phyloP scores from a whole-genome alignment of 1,140 invertebrate genomes.

The Euwallacea fornicatus region DNA sequence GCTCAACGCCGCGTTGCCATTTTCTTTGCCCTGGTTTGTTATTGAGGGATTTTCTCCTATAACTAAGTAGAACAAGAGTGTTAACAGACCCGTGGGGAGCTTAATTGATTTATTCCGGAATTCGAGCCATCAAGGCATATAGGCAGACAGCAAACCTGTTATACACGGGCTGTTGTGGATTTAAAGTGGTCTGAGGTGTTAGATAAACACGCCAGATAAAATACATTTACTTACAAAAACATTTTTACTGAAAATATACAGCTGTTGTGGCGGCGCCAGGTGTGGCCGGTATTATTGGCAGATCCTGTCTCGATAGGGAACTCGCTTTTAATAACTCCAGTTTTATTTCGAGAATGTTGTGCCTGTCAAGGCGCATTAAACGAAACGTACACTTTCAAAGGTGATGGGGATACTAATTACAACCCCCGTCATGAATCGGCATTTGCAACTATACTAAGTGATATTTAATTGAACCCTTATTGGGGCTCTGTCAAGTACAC shows the following conservation, averaged over 20 bases:
- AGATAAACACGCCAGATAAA: constrained; percentile 44
- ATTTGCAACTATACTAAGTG: constrained; percentile 9
- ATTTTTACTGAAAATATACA: constrained; percentile 42
- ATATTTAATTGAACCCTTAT: constrained; percentile 24
- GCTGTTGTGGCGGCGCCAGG: constrained; percentile 37
- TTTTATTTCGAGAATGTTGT: constrained; percentile 32
- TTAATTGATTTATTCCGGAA: constrained; percentile 28
- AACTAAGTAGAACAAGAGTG: not conserved
- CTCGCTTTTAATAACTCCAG: constrained; percentile 31
- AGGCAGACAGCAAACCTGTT: constrained; percentile 21
- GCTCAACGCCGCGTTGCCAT: too few relatives aligned
- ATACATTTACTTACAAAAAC: constrained; percentile 44
- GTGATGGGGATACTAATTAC: constrained; percentile 19
- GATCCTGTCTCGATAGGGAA: constrained; percentile 25
- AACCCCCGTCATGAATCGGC: constrained; percentile 17
- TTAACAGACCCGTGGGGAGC: not conserved
- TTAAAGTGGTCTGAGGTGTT: constrained; percentile 43
- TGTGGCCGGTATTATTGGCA: constrained; percentile 35
- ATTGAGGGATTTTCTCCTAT: too few relatives aligned
- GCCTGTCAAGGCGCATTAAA: constrained; percentile 28
- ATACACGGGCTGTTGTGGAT: constrained; percentile 34
- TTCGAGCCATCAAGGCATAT: not conserved
- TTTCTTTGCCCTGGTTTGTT: too few relatives aligned
- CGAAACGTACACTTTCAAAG: constrained; percentile 29
- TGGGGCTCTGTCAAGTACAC: not conserved